Percentiles rank a stretch among this genome's conserved stretches.
These are phyloP conservation scores for Cantharis rustica DNA, from an alignment of 2,888 invertebrate species.

Conservation along the genomic window DNA sequence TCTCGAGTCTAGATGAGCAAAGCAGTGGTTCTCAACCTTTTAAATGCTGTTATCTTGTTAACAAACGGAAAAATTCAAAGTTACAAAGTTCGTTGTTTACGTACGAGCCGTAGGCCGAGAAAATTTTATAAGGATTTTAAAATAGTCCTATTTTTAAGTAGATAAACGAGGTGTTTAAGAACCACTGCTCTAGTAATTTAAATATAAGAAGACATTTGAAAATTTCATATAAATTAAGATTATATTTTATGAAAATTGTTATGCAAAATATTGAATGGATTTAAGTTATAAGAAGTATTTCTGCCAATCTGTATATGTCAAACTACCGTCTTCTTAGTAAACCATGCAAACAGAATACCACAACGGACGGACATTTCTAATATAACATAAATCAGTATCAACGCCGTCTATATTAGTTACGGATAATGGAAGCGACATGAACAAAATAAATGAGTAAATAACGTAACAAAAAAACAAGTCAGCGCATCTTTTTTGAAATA, in stretches of 20 bases:
- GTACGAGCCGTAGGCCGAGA: neutral
- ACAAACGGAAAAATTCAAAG: too few relatives aligned
- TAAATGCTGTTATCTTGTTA: neutral
- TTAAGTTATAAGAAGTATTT: conserved; percentile 10
- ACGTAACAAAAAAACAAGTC: conserved; percentile 15
- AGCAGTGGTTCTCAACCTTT: neutral
- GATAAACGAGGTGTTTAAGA: neutral
- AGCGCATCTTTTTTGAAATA: conserved; percentile 11
- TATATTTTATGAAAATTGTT: neutral
- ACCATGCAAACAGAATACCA: conserved; percentile 14
- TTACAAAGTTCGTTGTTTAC: too few relatives aligned
- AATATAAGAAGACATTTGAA: neutral
- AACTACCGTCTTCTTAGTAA: conserved; percentile 18
- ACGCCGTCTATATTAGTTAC: conserved; percentile 13
- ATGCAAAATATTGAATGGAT: conserved; percentile 13
- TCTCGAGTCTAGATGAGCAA: too few relatives aligned
- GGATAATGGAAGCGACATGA: conserved; percentile 18
- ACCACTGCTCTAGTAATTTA: neutral
- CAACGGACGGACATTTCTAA: conserved; percentile 11
- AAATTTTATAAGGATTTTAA: neutral
- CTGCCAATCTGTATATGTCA: conserved; percentile 12
- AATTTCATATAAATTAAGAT: neutral
- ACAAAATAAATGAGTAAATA: conserved; percentile 13
- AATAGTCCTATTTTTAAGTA: too few relatives aligned
- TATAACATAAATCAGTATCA: conserved; percentile 18